phyloP scores from a whole-genome alignment of 2,797 vertebrate species.

The Argyrosomus regius region DNA sequence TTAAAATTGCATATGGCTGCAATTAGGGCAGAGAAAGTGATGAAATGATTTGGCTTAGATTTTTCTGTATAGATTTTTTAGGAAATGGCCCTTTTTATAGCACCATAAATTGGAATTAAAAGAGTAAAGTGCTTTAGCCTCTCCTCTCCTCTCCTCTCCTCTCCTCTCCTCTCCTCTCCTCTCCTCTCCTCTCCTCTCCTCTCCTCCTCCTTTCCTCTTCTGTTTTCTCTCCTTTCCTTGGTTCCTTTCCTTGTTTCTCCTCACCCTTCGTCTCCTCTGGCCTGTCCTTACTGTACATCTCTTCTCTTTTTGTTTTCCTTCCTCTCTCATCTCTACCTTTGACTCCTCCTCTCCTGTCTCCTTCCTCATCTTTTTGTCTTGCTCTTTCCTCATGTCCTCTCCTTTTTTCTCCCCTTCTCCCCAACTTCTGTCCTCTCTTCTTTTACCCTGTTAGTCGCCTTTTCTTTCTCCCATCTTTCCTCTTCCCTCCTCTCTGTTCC shows the following conservation, averaged over 20 bases:
- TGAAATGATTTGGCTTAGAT: constrained; percentile 85
- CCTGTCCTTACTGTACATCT: neutral
- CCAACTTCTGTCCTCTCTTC: too few species aligned
- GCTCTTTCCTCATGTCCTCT: neutral
- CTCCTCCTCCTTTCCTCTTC: neutral
- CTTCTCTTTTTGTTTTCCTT: neutral
- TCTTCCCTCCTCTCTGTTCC: neutral
- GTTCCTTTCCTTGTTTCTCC: neutral
- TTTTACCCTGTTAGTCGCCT: neutral
- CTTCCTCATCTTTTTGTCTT: neutral
- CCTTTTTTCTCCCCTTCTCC: neutral
- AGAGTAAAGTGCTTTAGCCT: constrained; percentile 44
- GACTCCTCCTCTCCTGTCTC: neutral
- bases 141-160: constrained; percentile 4
- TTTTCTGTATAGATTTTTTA: constrained; percentile 78
- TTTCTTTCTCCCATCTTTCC: neutral
- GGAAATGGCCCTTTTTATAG: constrained; percentile 73
- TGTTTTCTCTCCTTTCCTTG: neutral
- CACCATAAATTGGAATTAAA: constrained; percentile 74
- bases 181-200: neutral
- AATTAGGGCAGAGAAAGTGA: constrained; percentile 88
- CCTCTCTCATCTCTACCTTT: neutral
- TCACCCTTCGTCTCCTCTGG: neutral
- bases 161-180: neutral
- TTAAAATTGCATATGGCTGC: constrained; percentile 89